Conservation (phyloP, 2,888 invertebrate species). For the Carpatolechia fugitivella region DNA sequence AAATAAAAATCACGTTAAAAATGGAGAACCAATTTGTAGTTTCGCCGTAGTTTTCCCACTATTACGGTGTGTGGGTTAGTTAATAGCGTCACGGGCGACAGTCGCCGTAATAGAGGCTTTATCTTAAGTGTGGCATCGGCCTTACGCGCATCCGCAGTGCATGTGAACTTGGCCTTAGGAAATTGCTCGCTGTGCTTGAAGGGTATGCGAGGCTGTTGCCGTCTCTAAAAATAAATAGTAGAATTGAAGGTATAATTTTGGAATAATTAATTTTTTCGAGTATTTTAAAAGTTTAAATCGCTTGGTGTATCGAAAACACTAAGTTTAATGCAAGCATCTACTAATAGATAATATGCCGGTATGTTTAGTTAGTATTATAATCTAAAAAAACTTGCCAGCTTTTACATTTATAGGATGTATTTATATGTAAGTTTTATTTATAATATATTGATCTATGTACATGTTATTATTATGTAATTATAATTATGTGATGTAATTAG, state of each 20-base stretch:
- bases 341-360: too few relatives aligned
- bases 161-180: constrained; percentile 50
- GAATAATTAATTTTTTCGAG: too few relatives aligned
- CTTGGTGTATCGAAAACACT: too few relatives aligned
- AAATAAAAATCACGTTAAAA: constrained; percentile 29
- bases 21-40: constrained; percentile 48
- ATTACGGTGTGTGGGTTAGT: constrained; percentile 48
- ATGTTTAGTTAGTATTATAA: too few relatives aligned
- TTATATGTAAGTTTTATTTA: too few relatives aligned
- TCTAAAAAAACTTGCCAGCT: too few relatives aligned
- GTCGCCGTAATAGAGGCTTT: constrained; percentile 61
- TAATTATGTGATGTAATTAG: too few relatives aligned
- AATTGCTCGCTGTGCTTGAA: constrained; percentile 22
- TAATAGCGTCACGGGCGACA: constrained; percentile 73
- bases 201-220: background rate
- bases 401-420: too few relatives aligned
- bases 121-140: constrained; percentile 72
- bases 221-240: background rate
- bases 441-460: too few relatives aligned
- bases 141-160: constrained; percentile 63
- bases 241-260: background rate
- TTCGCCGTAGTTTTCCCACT: constrained; percentile 65
- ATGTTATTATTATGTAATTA: too few relatives aligned
- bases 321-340: too few relatives aligned
- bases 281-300: too few relatives aligned